Percentiles rank a stretch among this genome's conserved stretches.
phyloP scores from a whole-genome alignment of 1,140 invertebrate genomes.

The Varroa destructor region DNA sequence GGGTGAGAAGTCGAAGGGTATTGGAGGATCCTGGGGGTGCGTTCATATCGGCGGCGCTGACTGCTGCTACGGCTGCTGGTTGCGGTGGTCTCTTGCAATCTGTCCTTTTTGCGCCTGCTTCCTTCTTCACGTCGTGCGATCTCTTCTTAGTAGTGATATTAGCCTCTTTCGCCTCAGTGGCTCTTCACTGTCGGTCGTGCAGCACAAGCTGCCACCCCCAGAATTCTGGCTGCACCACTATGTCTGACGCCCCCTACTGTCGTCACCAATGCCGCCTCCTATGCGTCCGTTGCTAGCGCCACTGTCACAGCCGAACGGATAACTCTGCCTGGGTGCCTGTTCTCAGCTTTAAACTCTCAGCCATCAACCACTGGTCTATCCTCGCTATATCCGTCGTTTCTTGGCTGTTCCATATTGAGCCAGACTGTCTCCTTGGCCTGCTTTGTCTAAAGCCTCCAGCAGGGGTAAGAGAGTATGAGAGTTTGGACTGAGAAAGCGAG shows the following conservation, averaged over 20 bases:
- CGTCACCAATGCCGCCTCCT: background rate
- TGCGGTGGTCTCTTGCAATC: constrained; percentile 9
- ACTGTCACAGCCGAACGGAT: no score
- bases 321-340: background rate
- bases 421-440: no score
- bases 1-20: no score
- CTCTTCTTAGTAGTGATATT: constrained; percentile 13
- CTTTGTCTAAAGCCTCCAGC: background rate
- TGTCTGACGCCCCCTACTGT: background rate
- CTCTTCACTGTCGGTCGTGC: constrained; percentile 4
- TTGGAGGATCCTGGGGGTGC: no score
- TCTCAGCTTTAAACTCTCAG: no score
- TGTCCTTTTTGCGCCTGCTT: background rate
- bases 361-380: no score
- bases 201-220: constrained; percentile 24
- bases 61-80: no score
- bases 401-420: no score
- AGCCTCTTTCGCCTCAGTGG: constrained; percentile 26
- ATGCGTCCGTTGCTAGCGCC: no score
- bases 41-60: no score
- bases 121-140: background rate
- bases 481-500: no score
- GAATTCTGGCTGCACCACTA: constrained; percentile 11
- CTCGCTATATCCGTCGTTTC: no score
- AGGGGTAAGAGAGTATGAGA: background rate